Base-by-base conservation (phyloP, 1,140 invertebrate genomes). In the Geopemphigus sp. region DNA sequence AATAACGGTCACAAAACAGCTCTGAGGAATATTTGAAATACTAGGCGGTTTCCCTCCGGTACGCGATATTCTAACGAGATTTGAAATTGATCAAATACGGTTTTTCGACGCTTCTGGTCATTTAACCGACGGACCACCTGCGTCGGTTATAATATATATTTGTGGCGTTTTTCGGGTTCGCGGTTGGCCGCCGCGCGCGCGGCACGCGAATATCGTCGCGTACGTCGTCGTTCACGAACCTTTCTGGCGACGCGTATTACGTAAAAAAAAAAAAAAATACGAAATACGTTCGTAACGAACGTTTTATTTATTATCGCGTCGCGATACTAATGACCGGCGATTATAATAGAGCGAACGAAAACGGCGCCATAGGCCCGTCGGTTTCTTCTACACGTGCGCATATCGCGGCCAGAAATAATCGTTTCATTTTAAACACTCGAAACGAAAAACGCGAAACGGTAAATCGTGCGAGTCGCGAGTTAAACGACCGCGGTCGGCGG, bases 261-360 rank as follows among this genome's bases (percentile, higher is more conserved):
- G 29, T 39, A 63, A 32, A 22, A 63, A 39, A 10, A 63, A 39
- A 39, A 39, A 39, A 39, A 39, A 39, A 39, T 39, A 39, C 3
- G 3, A 39, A 39, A 39, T 39, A 39, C 3, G 32, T 39, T 8
- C 32, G 32, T 39, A 39, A 39, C 32, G 32, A 39, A 39, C 29
- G 17, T 11, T 63, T 19, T 64, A 29, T 29, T 63, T 63, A 64
- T 64, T n/a, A 19, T 64, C 8, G 29, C 2, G 32, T 64, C 24
- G 8, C 29, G n/a, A n/a, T 47, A 68, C 64, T 70, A 70, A 70
- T 70, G 66, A 70, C 22, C 66, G 66, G 66, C 66, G 24, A 70
- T 70, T 50, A 39, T n/a, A n/a, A n/a, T 8, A 50, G 22, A 70
- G 45, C 47, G 45, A 24, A 70, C 24, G 66, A 70, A 50, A 47